A percentile compares a stretch with the other conserved stretches of the same genome.
These are phyloP conservation scores for Ypsolopha scabrella DNA, from an alignment of 2,888 invertebrate species.

Conservation along the genomic window DNA sequence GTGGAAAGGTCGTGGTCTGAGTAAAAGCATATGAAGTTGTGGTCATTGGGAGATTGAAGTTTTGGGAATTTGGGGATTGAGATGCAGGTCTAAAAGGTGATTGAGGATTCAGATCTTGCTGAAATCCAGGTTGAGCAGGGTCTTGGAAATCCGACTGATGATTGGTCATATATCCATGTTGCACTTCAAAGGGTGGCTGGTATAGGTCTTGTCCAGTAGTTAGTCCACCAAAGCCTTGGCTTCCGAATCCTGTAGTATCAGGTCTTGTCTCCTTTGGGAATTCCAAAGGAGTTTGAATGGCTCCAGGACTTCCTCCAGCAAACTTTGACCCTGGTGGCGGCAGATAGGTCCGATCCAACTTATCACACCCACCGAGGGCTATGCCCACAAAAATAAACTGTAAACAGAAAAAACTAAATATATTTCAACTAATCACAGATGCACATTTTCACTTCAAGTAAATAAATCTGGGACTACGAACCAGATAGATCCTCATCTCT, in stretches of 20 bases:
- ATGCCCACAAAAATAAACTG: constrained; percentile 35
- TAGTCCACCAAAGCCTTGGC: constrained; percentile 2
- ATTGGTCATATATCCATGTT: not conserved
- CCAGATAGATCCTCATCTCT: constrained; percentile 43
- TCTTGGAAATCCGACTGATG: not conserved
- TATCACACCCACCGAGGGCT: constrained; percentile 31
- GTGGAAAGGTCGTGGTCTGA: constrained; percentile 31
- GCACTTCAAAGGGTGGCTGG: not conserved
- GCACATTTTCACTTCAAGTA: too few relatives aligned
- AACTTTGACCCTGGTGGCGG: constrained; percentile 44
- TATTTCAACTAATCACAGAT: not conserved
- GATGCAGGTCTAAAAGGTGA: not conserved
- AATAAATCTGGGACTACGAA: constrained; percentile 11
- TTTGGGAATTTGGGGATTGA: constrained; percentile 11
- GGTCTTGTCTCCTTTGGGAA: constrained; percentile 21
- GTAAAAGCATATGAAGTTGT: constrained; percentile 33
- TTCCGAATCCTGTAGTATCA: not conserved
- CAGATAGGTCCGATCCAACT: constrained; percentile 41
- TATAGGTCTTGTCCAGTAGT: not conserved
- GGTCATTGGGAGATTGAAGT: constrained; percentile 17
- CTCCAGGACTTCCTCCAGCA: constrained; percentile 35
- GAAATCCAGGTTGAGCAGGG: not conserved
- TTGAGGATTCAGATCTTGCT: not conserved
- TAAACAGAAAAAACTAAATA: constrained; percentile 16
- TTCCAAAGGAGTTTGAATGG: constrained; percentile 31